Conservation (phyloP, 2,113 vertebrate genomes). For the Anarrhichthys ocellatus region DNA sequence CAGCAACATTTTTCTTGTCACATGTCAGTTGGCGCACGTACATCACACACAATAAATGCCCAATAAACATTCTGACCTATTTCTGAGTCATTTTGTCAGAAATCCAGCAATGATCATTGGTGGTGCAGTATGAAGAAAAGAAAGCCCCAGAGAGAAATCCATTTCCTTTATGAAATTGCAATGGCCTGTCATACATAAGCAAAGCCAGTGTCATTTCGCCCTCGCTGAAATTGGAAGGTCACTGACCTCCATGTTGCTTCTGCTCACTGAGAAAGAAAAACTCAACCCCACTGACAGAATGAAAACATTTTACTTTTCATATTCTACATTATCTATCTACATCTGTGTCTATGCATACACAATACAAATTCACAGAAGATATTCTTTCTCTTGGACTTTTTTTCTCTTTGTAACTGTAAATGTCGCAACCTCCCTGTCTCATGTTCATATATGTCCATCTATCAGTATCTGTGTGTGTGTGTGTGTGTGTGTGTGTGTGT, state of each 20-base stretch:
- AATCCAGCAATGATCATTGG: not conserved
- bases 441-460: not conserved
- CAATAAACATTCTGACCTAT: not conserved
- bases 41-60: constrained; percentile 3
- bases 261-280: constrained; percentile 1
- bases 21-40: not conserved
- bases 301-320: not conserved
- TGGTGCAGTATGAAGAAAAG: not conserved
- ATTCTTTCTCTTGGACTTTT: not conserved
- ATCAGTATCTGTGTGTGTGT: not conserved
- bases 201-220: not conserved
- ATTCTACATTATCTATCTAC: not conserved
- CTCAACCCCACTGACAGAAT: not conserved
- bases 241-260: constrained; percentile 5
- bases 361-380: not conserved
- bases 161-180: constrained; percentile 1
- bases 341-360: not conserved
- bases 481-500: constrained; percentile 7
- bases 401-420: not conserved
- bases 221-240: constrained; percentile 8
- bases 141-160: not conserved
- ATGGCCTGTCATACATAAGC: not conserved
- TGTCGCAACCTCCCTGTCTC: too few relatives aligned
- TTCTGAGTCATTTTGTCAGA: constrained; percentile 7
- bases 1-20: not conserved